Evolutionary conservation across 30 jellyfish, hydroid and myxozoan species (phyloP), one percentile per base, ranked within the genome.

Genomic region (Aurelia aurita): DNA sequence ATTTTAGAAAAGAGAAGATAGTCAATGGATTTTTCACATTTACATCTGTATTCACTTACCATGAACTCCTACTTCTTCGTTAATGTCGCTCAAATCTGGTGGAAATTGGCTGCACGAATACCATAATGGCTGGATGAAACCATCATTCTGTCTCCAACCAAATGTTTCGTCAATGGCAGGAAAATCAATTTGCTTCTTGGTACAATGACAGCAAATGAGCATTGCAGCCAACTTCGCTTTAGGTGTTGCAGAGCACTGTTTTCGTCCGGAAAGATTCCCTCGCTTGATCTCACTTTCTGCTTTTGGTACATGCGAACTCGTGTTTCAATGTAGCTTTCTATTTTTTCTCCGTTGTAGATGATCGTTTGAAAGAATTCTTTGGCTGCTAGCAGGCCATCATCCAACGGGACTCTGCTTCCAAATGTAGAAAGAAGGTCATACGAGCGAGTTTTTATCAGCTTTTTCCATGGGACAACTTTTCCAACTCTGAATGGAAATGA

Each of bases 261-360:
- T 28, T 74, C 57, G 20, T 59, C 87, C 29, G 87, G 87, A 74
- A 54, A 46, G 58, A 74, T 47, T 53, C 87, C 87, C 54, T 25
- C 58, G 28, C 76, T 74, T 53, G 73, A 49, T 58, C 47, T 74
- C 59, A 74, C 87, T 74, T 47, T 47, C 16, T 47, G 59, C 59
- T 47, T 47, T 47, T 47, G 59, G 59, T 47, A 47, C 59, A 47
- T 74, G 32, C 77, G 77, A 1, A 59, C 58, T 28, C 87, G 15
- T 5, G 87, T 59, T 11, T 54, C 87, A 53, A 20, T 34, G 28
- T 11, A 59, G 75, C 34, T 22, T 44, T 59, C 87, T 6, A 10
- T 19, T 54, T 53, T 74, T 57, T 21, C 34, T 26, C 76, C 87
- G 58, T 20, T 23, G 45, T 74, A n/a, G n/a, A n/a, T n/a, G n/a